These are phyloP conservation scores for Glossophaga mutica DNA, from an alignment of 2,797 vertebrate genomes.

Conservation along the genomic window DNA sequence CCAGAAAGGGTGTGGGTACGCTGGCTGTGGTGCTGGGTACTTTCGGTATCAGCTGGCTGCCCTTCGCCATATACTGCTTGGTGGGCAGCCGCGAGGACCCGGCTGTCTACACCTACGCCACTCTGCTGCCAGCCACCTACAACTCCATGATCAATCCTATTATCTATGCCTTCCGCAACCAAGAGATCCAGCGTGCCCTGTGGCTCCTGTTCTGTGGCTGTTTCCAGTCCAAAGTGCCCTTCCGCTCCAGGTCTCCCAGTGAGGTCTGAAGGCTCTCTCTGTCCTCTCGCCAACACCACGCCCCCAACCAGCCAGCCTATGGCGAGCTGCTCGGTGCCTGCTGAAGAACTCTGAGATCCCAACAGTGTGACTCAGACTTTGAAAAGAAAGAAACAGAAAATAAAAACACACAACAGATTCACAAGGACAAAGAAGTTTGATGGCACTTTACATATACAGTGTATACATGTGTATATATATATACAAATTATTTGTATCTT, in stretches of 20 bases:
- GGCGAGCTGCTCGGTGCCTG: slow-evolving; percentile 83
- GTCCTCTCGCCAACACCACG: slow-evolving; percentile 1
- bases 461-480: slow-evolving; percentile 78
- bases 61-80: slow-evolving; percentile 97
- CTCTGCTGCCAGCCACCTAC: slow-evolving; percentile 96
- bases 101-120: slow-evolving; percentile 94
- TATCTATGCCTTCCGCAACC: slow-evolving; percentile 97
- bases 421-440: slow-evolving; percentile 79
- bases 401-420: slow-evolving; percentile 18
- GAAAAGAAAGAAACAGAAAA: not conserved
- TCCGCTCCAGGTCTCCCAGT: slow-evolving; percentile 95
- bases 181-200: slow-evolving; percentile 96
- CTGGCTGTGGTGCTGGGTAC: slow-evolving; percentile 97
- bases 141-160: slow-evolving; percentile 99
- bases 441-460: slow-evolving; percentile 91
- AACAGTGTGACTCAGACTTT: slow-evolving; percentile 56
- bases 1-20: slow-evolving; percentile 96
- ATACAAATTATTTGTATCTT: slow-evolving; percentile 81
- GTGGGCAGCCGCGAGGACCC: slow-evolving; percentile 93
- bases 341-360: slow-evolving; percentile 77
- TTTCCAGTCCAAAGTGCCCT: slow-evolving; percentile 91
- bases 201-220: slow-evolving; percentile 96
- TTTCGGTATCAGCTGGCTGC: slow-evolving; percentile 98
- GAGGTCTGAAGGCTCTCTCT: slow-evolving; percentile 87
- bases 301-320: slow-evolving; percentile 79